Base-by-base conservation (phyloP, 2,113 vertebrate species). In the Oncorhynchus nerka region DNA sequence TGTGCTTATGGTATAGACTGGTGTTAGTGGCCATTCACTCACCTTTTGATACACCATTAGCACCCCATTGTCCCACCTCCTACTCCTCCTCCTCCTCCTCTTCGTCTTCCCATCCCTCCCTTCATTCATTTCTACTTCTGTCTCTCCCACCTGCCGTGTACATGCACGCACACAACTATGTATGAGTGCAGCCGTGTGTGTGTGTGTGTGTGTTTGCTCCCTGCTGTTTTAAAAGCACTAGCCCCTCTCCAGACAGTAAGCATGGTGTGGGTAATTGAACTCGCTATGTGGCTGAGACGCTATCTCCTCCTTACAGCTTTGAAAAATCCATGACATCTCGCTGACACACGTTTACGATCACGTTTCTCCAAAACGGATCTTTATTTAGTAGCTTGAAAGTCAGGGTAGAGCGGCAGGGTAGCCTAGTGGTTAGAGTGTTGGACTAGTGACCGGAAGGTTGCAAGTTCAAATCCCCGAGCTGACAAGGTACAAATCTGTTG, bases 251-350 rank as follows among this genome's bases (percentile, higher is more conserved):
- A 75, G 34, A 59, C 77, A 74, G 80, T 82, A 39, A 74, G 79
- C 79, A 67, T 6, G 5, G 81, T 65, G 69, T 78, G 73, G 74
- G 70, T 83, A 87, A 88, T 61, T 80, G 75, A 85, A 84, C 73
- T 8, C 73, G 32, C 71, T 74, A 69, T 75, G 78, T 75, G 66
- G 81, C 77, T 80, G 74, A 71, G 78, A 79, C 78, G 45, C 75
- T n/a, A 61, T 61, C 20, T 22, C 39, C 39, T 9, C 8, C 39
- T n/a, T n/a, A 12, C 59, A 61, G 19, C 19, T 61, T 61, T 61
- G 84, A 89, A 89, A 83, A 87, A 88, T 83, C 81, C 81, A 85
- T 79, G 84, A 83, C 82, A 82, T 76, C 49, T 65, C n/a, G 66
- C 75, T 49, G 76, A 77, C 39, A 3, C 79, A 82, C 81, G 84